phyloP scores from a whole-genome alignment of 2,888 invertebrate genomes.

The Folsomia candida region DNA sequence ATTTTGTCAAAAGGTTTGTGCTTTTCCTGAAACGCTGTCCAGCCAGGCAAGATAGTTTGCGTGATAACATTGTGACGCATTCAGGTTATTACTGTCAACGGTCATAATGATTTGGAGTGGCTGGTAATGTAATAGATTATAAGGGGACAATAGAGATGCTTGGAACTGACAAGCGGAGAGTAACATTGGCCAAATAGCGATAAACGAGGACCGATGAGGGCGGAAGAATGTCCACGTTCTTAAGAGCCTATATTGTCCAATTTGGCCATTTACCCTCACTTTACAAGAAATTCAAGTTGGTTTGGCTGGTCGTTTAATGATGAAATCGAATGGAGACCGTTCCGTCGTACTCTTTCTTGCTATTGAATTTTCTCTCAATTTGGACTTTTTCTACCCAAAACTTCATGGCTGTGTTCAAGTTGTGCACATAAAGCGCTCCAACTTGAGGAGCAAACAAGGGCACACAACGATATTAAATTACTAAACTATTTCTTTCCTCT shows the following conservation, averaged over 20 bases:
- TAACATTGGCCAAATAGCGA: background rate
- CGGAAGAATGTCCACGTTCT: background rate
- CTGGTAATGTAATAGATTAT: background rate
- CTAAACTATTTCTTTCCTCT: background rate
- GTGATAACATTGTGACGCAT: background rate
- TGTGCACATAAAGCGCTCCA: too few relatives aligned
- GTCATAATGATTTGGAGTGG: too few relatives aligned
- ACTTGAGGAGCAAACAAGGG: slow-evolving; percentile 13
- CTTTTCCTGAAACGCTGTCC: too few relatives aligned
- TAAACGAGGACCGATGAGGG: background rate
- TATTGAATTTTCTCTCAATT: slow-evolving; percentile 8
- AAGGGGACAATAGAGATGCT: background rate
- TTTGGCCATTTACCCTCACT: background rate
- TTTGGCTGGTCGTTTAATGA: background rate
- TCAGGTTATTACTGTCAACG: background rate
- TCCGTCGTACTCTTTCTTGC: too few relatives aligned
- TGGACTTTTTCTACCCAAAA: slow-evolving; percentile 1
- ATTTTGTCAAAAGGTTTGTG: too few relatives aligned
- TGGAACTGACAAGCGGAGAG: background rate
- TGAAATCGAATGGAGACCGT: background rate
- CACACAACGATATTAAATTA: slow-evolving; percentile 34
- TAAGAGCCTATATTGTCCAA: background rate
- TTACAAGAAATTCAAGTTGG: background rate
- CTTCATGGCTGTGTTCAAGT: background rate
- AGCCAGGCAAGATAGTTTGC: too few relatives aligned